Percentiles rank a stretch among this genome's conserved stretches.
phyloP scores from a whole-genome alignment of 2,888 invertebrate species.

The Agrochola lota region DNA sequence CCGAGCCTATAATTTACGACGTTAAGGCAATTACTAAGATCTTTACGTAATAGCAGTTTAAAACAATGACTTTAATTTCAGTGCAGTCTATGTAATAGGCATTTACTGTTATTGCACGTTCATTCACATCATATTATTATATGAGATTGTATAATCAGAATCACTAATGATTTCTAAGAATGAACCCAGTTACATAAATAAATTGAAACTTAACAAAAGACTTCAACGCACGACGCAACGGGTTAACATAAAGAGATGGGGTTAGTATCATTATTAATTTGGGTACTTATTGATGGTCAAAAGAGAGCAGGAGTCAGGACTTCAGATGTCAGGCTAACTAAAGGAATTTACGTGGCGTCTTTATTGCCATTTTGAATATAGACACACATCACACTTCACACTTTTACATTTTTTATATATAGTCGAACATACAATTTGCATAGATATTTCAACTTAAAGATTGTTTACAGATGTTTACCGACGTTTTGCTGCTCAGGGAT shows the following conservation, averaged over 20 bases:
- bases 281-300: not conserved
- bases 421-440: not conserved
- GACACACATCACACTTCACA: too few relatives aligned
- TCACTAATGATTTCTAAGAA: conserved; percentile 34
- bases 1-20: conserved; percentile 32
- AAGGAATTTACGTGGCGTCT: not conserved
- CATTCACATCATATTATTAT: conserved; percentile 36
- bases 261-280: not conserved
- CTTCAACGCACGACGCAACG: conserved; percentile 78
- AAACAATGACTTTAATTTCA: conserved; percentile 59
- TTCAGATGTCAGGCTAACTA: not conserved
- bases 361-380: not conserved
- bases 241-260: conserved; percentile 39
- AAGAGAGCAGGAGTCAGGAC: not conserved
- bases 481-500: not conserved
- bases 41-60: conserved; percentile 60
- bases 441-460: not conserved
- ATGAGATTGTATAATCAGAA: conserved; percentile 25
- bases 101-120: conserved; percentile 46
- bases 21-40: conserved; percentile 55
- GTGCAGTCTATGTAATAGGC: conserved; percentile 36
- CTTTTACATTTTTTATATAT: too few relatives aligned
- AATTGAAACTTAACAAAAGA: conserved; percentile 76
- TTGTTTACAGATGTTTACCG: not conserved
- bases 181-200: conserved; percentile 45